Percentiles rank a stretch among this genome's conserved stretches.
phyloP scores from a whole-genome alignment of 53 echinoderm and acorn worm species.

The Patiria pectinifera region DNA sequence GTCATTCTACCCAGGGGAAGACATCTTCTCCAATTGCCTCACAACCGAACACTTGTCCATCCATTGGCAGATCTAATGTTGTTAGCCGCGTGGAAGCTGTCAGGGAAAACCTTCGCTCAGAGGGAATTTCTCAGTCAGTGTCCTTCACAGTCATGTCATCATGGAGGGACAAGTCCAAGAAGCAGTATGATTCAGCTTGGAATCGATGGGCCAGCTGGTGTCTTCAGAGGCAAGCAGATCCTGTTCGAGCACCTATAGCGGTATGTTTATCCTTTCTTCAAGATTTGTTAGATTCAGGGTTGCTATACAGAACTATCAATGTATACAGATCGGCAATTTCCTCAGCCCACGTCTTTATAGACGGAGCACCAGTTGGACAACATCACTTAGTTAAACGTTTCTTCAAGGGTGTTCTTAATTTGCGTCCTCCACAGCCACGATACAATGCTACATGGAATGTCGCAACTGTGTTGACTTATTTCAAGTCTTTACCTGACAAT shows the following conservation, averaged over 20 bases:
- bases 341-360: too few relatives aligned
- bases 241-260: too few relatives aligned
- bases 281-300: background rate
- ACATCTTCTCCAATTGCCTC: too few relatives aligned
- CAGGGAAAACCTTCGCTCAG: background rate
- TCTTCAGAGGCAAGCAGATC: too few relatives aligned
- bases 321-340: too few relatives aligned
- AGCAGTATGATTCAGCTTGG: conserved; percentile 23
- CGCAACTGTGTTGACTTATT: too few relatives aligned
- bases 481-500: too few relatives aligned
- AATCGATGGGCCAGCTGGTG: conserved; percentile 3
- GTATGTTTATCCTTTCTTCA: too few relatives aligned
- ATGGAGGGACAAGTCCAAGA: conserved; percentile 4
- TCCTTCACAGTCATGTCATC: background rate
- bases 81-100: conserved; percentile 20
- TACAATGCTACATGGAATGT: background rate
- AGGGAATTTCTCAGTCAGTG: conserved; percentile 12
- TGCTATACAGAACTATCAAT: background rate
- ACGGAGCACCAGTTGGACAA: too few relatives aligned
- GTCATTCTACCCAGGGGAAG: too few relatives aligned
- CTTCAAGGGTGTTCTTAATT: background rate
- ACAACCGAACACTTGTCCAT: background rate
- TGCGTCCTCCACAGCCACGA: background rate
- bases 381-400: background rate
- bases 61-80: background rate